Evolutionary conservation across 2,888 invertebrate genomes (phyloP), one percentile per base, ranked within the genome.

Genomic region (Synanthedon myopaeformis): DNA sequence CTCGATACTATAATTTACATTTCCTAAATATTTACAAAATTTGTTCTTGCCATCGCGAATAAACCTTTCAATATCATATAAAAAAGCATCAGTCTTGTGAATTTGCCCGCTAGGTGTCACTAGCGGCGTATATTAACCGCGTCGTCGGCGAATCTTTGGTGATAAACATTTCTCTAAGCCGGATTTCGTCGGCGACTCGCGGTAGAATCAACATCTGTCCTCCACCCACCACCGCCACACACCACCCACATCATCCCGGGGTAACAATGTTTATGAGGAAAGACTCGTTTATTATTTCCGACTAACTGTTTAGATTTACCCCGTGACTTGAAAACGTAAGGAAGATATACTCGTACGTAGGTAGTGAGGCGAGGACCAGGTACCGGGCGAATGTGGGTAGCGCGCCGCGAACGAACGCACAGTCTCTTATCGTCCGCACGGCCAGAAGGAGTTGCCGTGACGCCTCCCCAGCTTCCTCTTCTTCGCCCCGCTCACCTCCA

Each of bases 31-130:
- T 83, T 62, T 82, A 80, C 82, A 82, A 54, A 12, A 57, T 74
- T 73, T 70, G 77, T 74, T 72, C 77, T 65, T 59, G 62, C 42
- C 42, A 53, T 57, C 59, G 60, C 57, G 35, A 49, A 57, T 48
- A 52, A 56, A 55, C 57, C 57, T 17, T 68, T 65, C 69, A 75
- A 76, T 76, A 79, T 78, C 78, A 75, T 81, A 76, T 81, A 81
- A 85, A 82, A 83, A 81, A 74, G 71, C 74, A 82, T 86, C 86
- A 86, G 86, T 86, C 86, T 86, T 85, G 80, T 83, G 69, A 75
- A 53, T 53, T 75, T 70, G 67, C 72, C 73, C 64, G 74, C 76
- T 72, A 66, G 57, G 60, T 66, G 59, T 67, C 70, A 65, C 64
- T 14, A 49, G 49, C 49, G 19, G 45, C 14, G 19, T 49, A 23